Base-by-base conservation (phyloP, 2,888 invertebrate genomes). In the Amphiduros pacificus region DNA sequence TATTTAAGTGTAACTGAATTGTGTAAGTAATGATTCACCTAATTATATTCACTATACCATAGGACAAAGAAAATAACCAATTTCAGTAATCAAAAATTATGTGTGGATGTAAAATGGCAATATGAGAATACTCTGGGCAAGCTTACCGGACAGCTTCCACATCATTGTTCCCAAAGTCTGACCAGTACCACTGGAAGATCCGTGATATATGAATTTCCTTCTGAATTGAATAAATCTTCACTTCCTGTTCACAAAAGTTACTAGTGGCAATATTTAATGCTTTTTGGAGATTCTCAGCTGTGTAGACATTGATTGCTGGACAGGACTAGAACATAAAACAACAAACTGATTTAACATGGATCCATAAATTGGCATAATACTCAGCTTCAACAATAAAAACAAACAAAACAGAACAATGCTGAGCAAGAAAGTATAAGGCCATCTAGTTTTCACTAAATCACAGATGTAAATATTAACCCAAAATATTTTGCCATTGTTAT, bases 181-280 rank as follows among this genome's bases (percentile, higher is more conserved):
- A 62, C 4, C 73, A 61, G 63, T 82, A 81, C 81, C 81, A 81
- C 69, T 77, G 75, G 61, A 81, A 79, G 31, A 82, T 68, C 64
- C 73, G 71, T 4, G 80, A 79, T 55, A 81, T 59, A 65, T 70
- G 71, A 41, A 81, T 73, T 60, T 75, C 71, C 28, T 75, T 68
- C 4, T 62, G 65, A 55, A 78, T 75, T 2, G 72, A 72, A 27
- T 70, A 71, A 65, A 77, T 72, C 6, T 71, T 71, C 40, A 81
- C 76, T 59, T 80, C 80, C 65, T 77, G 75, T 6, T 64, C 60
- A 64, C 78, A 77, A 71, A 79, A 82, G 60, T 53, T 72, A 48
- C 64, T 66, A 1, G 80, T 74, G 4, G 81, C 81, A 0, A 62
- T 68, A 27, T 76, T 74, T 27, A 82, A 67, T 0, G 78, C 78